A percentile compares a stretch with the other conserved stretches of the same genome.
Evolutionary conservation across 2,797 vertebrate species (phyloP).

Genomic region (Sardinella longiceps): DNA sequence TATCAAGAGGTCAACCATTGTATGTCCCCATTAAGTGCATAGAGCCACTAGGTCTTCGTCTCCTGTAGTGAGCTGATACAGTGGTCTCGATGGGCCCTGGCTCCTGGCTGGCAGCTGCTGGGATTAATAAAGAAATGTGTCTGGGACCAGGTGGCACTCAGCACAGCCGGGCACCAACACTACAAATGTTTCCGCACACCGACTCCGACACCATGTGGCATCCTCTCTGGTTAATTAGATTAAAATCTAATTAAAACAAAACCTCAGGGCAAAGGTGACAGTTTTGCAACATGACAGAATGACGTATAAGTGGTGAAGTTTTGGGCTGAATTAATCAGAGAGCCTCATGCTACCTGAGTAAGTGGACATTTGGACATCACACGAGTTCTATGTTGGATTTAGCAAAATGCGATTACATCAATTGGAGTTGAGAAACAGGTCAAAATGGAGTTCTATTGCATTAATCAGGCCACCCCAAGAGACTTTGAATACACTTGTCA

Average conservation of each 20-base stretch:
- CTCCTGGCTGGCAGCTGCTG: too few species aligned
- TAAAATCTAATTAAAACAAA: conserved; percentile 53
- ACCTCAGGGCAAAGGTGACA: neutral
- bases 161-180: conserved; percentile 35
- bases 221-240: conserved; percentile 28
- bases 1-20: too few species aligned
- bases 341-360: neutral
- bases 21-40: neutral
- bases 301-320: too few species aligned
- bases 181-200: conserved; percentile 57
- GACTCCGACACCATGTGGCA: conserved; percentile 15
- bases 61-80: neutral
- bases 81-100: neutral
- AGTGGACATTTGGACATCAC: neutral
- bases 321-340: neutral
- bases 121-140: conserved; percentile 1
- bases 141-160: conserved; percentile 31
- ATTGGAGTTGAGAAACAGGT: neutral
- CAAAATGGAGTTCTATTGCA: neutral
- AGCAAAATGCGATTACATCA: neutral
- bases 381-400: neutral
- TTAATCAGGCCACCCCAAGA: neutral
- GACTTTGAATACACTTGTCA: neutral
- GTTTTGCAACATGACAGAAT: neutral
- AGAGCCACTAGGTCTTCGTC: neutral